These are phyloP conservation scores for Tachina grossa DNA, from an alignment of 2,888 invertebrate genomes.

Conservation along the genomic window DNA sequence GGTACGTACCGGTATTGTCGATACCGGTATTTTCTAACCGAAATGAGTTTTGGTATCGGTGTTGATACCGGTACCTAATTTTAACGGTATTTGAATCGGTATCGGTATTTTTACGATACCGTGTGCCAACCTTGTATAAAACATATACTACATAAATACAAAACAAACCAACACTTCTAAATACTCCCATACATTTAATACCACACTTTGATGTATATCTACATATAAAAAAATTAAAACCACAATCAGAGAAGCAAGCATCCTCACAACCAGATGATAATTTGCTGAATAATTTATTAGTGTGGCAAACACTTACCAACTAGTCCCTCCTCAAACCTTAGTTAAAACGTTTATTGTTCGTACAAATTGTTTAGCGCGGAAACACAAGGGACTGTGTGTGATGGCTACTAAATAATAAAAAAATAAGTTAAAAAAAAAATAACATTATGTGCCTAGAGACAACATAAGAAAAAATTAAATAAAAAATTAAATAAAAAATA, in stretches of 20 bases:
- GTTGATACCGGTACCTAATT: no score
- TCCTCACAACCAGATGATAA: background rate
- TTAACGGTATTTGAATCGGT: no score
- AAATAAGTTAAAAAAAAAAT: background rate
- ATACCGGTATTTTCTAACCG: no score
- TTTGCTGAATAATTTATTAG: constrained; percentile 8
- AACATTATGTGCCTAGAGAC: constrained; percentile 31
- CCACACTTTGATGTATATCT: constrained; percentile 7
- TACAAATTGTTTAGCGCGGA: background rate
- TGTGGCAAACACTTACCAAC: background rate
- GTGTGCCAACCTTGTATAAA: no score
- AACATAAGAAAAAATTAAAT: constrained; percentile 26
- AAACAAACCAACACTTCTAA: background rate
- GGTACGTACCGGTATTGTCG: no score
- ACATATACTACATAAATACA: no score
- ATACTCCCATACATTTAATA: background rate
- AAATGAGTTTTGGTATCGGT: no score
- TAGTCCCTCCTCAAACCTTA: background rate
- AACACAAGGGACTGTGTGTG: constrained; percentile 7
- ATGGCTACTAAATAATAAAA: background rate
- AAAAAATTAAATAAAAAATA: background rate
- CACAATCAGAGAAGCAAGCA: constrained; percentile 12
- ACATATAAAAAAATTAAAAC: constrained; percentile 29
- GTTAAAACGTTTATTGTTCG: background rate
- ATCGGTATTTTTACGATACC: no score